phyloP scores from a whole-genome alignment of 2,888 invertebrate genomes.

The Ctena decussata region DNA sequence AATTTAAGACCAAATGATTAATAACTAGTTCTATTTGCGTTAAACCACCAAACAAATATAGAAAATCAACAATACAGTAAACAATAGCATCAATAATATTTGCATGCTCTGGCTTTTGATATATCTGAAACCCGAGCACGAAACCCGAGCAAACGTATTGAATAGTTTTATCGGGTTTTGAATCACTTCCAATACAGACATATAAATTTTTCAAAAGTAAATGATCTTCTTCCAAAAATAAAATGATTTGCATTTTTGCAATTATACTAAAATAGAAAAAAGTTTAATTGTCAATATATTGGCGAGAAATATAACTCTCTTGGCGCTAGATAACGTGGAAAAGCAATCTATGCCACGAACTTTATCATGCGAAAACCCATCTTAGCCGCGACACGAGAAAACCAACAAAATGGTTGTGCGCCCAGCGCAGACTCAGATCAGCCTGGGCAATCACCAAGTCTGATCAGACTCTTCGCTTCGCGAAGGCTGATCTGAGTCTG shows the following conservation, averaged over 20 bases:
- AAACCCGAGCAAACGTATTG: no score
- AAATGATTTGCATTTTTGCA: slow-evolving; percentile 3
- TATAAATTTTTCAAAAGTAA: not conserved
- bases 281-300: not conserved
- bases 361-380: no score
- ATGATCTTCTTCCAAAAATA: not conserved
- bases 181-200: not conserved
- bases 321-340: not conserved
- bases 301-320: not conserved
- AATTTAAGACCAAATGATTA: not conserved
- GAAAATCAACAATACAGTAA: not conserved
- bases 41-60: not conserved
- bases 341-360: no score
- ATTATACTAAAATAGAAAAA: not conserved
- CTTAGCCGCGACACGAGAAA: no score
- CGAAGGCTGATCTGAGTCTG: no score
- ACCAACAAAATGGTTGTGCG: no score
- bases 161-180: not conserved
- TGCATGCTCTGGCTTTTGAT: not conserved
- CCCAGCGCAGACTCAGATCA: no score
- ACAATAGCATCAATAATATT: not conserved
- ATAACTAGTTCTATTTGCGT: not conserved
- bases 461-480: no score
- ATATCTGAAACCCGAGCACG: not conserved
- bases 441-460: no score